phyloP scores from a whole-genome alignment of 2,113 vertebrate species.

The Aphelocoma coerulescens region DNA sequence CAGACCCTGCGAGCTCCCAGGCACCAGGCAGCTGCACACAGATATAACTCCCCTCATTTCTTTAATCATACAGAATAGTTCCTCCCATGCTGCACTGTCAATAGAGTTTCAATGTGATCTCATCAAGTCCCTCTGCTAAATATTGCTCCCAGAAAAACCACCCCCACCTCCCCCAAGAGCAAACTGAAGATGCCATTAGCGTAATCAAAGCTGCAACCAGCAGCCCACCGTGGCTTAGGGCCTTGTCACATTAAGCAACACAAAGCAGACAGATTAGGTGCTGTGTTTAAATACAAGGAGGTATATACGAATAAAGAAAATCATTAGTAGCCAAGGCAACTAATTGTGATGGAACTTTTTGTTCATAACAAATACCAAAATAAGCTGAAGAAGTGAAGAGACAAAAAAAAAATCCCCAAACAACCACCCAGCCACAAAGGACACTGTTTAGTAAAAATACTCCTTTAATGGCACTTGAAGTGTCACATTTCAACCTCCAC shows the following conservation, averaged over 20 bases:
- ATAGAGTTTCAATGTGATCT: background rate
- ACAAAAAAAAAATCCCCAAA: rapidly evolving
- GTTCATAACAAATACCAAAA: constrained; percentile 18
- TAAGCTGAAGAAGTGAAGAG: background rate
- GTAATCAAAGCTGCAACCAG: background rate
- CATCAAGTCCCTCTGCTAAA: background rate
- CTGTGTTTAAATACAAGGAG: constrained; percentile 9
- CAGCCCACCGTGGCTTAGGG: background rate
- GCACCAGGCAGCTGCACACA: background rate
- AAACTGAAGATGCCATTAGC: background rate
- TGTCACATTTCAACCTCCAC: background rate
- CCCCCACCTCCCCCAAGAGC: background rate
- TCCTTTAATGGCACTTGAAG: background rate
- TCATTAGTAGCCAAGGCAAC: constrained; percentile 53
- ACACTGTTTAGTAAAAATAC: background rate
- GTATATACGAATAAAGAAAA: background rate
- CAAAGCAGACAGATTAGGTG: constrained; percentile 4
- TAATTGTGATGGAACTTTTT: constrained; percentile 20
- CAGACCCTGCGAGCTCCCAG: background rate
- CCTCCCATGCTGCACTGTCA: background rate
- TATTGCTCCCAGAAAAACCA: background rate
- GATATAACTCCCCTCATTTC: background rate
- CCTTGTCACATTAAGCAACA: background rate
- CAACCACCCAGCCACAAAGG: background rate
- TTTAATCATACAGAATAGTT: background rate